Evolutionary conservation across 1,140 invertebrate species (phyloP), one percentile per base, ranked within the genome.

Genomic region (Brachystomella parvula): DNA sequence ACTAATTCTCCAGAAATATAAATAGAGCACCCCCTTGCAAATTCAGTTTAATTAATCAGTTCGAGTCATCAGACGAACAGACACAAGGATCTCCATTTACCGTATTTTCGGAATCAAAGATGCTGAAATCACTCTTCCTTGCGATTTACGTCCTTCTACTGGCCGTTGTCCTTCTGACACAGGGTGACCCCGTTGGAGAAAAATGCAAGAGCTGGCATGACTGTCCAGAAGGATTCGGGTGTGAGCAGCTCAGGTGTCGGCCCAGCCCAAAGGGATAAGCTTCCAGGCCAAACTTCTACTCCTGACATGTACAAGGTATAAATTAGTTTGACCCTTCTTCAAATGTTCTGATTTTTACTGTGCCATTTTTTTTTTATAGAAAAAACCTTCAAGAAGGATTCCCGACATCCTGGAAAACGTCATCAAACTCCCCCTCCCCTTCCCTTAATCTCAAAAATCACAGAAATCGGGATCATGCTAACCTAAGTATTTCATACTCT

Each of bases 1-100:
- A 53, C 49, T 53, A 3, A 53, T 53, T 53, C 49, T 53, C 49
- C 49, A 53, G 12, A 12, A 12, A 44, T 53, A 15, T 53, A 53
- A 19, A 53, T 19, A 53, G 12, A 24, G 9, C 12, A 53, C 49
- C 6, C 6, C 12, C 12, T 53, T 53, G 12, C 12, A 12, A 53
- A 53, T 15, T 15, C 21, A 26, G 24, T 53, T 24, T 24, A 19
- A 53, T 12, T 53, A 6, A 17, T 24, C 9, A 15, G 12, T 15
- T 24, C 49, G 12, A 53, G n/a, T n/a, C 49, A 15, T 12, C 39
- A 44, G 39, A n/a, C 39, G n/a, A 44, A 44, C 9, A 44, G 39
- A 44, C 39, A 44, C n/a, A 12, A 9, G 39, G n/a, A 44, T 44
- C 39, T 44, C n/a, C n/a, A n/a, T n/a, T n/a, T n/a, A n/a, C n/a